Evolutionary conservation across 2,797 vertebrate genomes (phyloP), one percentile per base, ranked within the genome.

Genomic region (Hafferia zeledoni): DNA sequence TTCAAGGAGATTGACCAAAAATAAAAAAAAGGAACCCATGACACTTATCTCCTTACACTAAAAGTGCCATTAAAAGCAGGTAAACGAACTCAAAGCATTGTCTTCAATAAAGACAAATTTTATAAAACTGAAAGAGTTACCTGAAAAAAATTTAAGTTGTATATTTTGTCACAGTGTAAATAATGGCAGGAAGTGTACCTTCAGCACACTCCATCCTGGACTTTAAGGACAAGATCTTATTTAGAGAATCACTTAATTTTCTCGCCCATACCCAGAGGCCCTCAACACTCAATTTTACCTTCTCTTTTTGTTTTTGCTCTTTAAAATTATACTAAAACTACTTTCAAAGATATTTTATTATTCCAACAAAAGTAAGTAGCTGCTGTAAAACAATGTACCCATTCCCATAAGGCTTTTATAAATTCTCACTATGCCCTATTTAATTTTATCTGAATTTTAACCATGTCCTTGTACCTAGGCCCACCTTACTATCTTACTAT

Each of bases 381-480:
- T 63, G 27, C 31, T 83, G 39, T 88, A 74, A 91, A 94, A 83
- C 20, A 90, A 37, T 0, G 9, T 6, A 81, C 25, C 75, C 6
- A 49, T 75, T 78, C 17, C 33, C 37, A 44, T n/a, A 70, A 52
- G 46, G 5, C 41, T 91, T 96, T 69, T 69, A 82, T 35, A 82
- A 83, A 82, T 82, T 70, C 80, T 78, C 39, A 57, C 13, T 74
- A 70, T 0, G 4, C 4, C 15, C n/a, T 56, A 46, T 61, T 92
- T 87, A 55, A 87, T 92, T 80, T 90, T 22, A 93, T 70, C 33
- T 76, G 61, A 81, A 67, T 88, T 81, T 86, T 83, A 79, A 63
- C 31, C 5, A 46, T 35, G 47, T 50, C 19, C 55, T 93, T 67
- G 41, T 9, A 56, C 49, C 60, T 75, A 11, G 46, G 81, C 69